Conservation (phyloP, 2,888 invertebrate species). For the Trichogramma dendrolimi region DNA sequence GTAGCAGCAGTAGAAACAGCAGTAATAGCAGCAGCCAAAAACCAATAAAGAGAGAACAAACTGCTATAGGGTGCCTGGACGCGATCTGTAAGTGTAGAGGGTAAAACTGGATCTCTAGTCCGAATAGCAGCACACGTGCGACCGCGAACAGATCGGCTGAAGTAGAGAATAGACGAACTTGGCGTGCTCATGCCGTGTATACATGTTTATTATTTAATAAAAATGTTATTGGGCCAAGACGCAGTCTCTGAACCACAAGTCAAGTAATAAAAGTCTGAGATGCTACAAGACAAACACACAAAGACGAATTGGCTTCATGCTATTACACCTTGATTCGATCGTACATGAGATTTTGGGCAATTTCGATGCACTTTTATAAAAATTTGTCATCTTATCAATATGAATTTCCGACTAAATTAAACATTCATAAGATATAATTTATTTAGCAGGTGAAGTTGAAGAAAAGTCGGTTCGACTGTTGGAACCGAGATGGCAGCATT, state of each 20-base stretch:
- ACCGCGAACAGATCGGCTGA: neutral
- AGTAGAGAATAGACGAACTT: neutral
- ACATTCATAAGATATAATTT: too few species aligned
- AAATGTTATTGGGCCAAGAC: conserved; percentile 41
- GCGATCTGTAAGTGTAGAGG: neutral
- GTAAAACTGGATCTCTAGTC: neutral
- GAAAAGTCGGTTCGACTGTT: too few species aligned
- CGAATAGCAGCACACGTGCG: neutral
- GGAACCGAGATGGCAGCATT: too few species aligned
- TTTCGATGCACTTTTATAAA: too few species aligned
- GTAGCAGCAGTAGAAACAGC: too few species aligned
- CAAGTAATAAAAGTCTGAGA: conserved; percentile 33
- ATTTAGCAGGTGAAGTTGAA: too few species aligned
- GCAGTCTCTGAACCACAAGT: conserved; percentile 29
- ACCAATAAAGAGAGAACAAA: conserved; percentile 28
- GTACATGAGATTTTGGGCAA: too few species aligned
- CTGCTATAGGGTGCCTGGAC: conserved; percentile 8
- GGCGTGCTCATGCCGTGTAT: neutral
- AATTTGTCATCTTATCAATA: too few species aligned
- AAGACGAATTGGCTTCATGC: too few species aligned
- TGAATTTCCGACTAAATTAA: too few species aligned
- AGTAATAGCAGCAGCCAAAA: conserved; percentile 4
- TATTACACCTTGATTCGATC: too few species aligned
- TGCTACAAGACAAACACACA: too few species aligned
- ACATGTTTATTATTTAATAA: conserved; percentile 42